These are phyloP conservation scores for Jacana jacana DNA, from an alignment of 2,113 vertebrate species.

Conservation along the genomic window DNA sequence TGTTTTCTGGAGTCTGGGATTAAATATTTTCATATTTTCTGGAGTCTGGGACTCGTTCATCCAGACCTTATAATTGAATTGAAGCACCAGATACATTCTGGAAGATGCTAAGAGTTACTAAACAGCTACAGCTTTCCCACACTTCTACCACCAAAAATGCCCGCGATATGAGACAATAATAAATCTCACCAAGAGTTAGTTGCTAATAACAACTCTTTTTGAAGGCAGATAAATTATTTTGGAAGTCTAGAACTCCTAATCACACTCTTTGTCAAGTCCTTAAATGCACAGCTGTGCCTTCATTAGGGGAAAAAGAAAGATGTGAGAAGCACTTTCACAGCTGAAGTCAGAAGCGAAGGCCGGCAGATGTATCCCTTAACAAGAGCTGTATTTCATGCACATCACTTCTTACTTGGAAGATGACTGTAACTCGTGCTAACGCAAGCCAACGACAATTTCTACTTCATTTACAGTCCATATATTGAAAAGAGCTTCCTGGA, in stretches of 20 bases:
- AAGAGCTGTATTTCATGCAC: neutral
- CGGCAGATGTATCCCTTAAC: neutral
- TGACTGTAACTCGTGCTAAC: neutral
- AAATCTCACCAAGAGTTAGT: neutral
- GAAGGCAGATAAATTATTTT: neutral
- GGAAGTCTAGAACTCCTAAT: constrained; percentile 6
- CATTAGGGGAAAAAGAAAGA: neutral
- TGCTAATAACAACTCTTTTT: neutral
- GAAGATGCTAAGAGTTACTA: neutral
- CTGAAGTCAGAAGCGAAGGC: neutral
- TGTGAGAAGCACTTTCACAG: neutral
- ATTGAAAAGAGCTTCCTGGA: neutral
- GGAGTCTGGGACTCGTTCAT: neutral
- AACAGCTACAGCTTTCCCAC: neutral
- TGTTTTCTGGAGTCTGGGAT: neutral
- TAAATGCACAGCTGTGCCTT: constrained; percentile 39
- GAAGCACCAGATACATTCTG: neutral
- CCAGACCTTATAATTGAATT: neutral
- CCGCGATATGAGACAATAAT: neutral
- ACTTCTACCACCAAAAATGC: neutral
- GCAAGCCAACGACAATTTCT: neutral
- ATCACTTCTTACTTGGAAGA: neutral
- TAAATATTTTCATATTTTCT: neutral
- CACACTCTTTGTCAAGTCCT: neutral
- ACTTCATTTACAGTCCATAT: neutral